phyloP scores from a whole-genome alignment of 2,797 vertebrate genomes.

The Neoniphon sammara region DNA sequence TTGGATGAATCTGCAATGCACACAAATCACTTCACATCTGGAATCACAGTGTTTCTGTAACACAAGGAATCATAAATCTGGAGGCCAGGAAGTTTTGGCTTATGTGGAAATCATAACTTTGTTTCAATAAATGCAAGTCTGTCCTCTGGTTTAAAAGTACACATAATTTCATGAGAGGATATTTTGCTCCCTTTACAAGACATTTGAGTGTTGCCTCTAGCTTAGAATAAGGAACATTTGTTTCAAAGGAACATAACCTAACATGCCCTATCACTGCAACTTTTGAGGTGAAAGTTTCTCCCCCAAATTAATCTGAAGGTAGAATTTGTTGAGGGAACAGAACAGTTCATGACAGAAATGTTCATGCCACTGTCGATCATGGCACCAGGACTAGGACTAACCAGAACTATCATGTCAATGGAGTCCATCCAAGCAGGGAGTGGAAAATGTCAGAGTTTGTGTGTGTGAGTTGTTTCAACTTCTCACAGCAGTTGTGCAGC shows the following conservation, averaged over 20 bases:
- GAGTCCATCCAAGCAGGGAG: too few relatives aligned
- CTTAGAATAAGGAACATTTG: neutral
- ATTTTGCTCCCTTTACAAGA: neutral
- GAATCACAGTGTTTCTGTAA: slow-evolving; percentile 15
- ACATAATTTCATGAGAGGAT: slow-evolving; percentile 12
- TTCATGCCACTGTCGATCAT: too few relatives aligned
- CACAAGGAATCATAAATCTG: slow-evolving; percentile 32
- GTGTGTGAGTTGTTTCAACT: too few relatives aligned
- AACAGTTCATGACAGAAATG: too few relatives aligned
- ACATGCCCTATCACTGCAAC: too few relatives aligned
- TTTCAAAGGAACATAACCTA: neutral
- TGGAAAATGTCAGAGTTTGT: too few relatives aligned
- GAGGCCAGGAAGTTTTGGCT: slow-evolving; percentile 22
- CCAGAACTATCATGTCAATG: too few relatives aligned
- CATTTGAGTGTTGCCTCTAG: neutral
- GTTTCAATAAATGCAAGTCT: slow-evolving; percentile 7
- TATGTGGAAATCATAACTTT: slow-evolving; percentile 18
- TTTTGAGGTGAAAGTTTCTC: too few relatives aligned
- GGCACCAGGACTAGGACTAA: too few relatives aligned
- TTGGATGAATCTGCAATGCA: neutral
- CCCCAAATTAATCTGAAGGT: too few relatives aligned
- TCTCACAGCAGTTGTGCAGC: too few relatives aligned
- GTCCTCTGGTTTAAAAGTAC: neutral
- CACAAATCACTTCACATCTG: neutral
- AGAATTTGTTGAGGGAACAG: too few relatives aligned